Conservation (phyloP, 2,888 invertebrate species). For the Drosophila dives region DNA sequence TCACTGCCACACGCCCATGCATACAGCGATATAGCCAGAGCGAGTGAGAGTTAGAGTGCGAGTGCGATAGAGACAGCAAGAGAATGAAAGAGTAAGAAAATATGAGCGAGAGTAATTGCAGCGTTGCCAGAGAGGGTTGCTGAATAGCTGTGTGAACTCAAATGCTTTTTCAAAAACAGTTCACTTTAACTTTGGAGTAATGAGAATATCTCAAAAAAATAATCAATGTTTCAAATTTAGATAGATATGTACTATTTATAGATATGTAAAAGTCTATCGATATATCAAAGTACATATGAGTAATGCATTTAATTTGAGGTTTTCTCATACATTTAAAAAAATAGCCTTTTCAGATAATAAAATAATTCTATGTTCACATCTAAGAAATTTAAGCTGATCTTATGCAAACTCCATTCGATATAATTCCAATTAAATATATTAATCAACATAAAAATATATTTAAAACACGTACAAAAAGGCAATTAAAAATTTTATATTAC, state of each 20-base stretch:
- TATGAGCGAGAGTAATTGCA: background rate
- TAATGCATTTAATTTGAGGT: background rate
- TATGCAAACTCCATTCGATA: no score
- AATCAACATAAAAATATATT: background rate
- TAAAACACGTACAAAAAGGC: background rate
- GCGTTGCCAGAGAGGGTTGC: slow-evolving; percentile 1
- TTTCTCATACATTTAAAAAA: background rate
- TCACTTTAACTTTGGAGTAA: background rate
- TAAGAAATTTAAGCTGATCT: background rate
- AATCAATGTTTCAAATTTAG: background rate
- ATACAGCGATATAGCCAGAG: slow-evolving; percentile 22
- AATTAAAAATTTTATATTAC: background rate
- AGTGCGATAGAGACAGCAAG: background rate
- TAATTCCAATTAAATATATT: background rate
- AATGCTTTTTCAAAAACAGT: background rate
- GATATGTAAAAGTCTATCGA: background rate
- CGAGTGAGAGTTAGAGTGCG: background rate
- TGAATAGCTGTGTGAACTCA: background rate
- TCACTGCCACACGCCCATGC: slow-evolving; percentile 58
- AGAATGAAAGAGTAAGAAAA: background rate
- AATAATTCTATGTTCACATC: background rate
- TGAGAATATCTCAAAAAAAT: background rate
- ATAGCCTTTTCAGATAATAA: background rate
- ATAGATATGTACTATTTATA: background rate
- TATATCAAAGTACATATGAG: background rate